Percentiles rank a stretch among this genome's conserved stretches.
phyloP scores from a whole-genome alignment of 2,113 vertebrate genomes.

The Entosphenus tridentatus region DNA sequence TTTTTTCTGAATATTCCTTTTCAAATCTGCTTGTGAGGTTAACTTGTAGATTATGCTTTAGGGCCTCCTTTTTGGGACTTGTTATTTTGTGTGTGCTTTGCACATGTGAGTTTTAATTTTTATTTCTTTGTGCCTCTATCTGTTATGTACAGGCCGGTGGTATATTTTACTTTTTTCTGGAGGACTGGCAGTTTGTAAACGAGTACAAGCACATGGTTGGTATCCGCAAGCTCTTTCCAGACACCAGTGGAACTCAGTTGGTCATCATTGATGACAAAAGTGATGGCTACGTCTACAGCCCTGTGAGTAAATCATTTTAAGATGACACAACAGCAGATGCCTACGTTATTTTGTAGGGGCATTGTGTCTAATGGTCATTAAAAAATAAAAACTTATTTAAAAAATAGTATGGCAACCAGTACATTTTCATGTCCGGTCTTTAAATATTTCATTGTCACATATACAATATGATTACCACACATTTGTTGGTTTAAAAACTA shows the following conservation, averaged over 20 bases:
- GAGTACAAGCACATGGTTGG: constrained; percentile 55
- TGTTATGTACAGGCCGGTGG: constrained; percentile 32
- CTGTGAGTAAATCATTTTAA: constrained; percentile 24
- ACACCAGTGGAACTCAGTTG: constrained; percentile 51
- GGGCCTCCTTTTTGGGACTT: too few relatives aligned
- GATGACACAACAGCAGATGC: not conserved
- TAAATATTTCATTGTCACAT: too few relatives aligned
- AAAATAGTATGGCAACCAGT: not conserved
- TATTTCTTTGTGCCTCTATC: not conserved
- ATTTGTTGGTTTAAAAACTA: too few relatives aligned
- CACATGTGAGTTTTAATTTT: not conserved
- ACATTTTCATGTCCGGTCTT: too few relatives aligned
- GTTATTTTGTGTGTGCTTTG: too few relatives aligned
- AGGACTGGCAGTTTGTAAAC: constrained; percentile 70
- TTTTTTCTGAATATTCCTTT: too few relatives aligned
- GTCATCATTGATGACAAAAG: constrained; percentile 83
- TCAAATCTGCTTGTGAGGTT: too few relatives aligned
- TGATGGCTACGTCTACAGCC: constrained; percentile 63
- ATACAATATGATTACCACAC: too few relatives aligned
- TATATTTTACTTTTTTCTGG: constrained; percentile 57
- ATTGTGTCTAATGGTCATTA: not conserved
- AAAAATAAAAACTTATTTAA: not conserved
- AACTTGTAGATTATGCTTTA: too few relatives aligned
- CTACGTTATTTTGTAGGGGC: not conserved
- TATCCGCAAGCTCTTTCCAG: constrained; percentile 68